These are phyloP conservation scores for Motacilla tschutschensis DNA, from an alignment of 2,113 vertebrate genomes.

Conservation along the genomic window DNA sequence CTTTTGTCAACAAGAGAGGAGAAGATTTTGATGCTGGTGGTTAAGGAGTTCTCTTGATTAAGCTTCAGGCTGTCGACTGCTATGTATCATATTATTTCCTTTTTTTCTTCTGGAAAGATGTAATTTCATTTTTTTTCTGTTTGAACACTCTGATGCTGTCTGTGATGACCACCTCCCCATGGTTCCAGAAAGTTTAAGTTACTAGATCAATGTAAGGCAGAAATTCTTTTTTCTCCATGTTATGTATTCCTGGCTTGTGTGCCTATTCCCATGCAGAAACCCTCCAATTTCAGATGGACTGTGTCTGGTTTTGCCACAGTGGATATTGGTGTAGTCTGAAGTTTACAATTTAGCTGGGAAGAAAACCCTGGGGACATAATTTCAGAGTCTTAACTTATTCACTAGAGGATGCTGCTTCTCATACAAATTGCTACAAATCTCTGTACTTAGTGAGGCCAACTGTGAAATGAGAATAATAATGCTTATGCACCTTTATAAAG, in stretches of 20 bases:
- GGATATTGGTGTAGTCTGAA: neutral
- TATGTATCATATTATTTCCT: neutral
- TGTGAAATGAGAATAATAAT: slow-evolving; percentile 56
- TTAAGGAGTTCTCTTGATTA: neutral
- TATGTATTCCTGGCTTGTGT: neutral
- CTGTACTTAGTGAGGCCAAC: slow-evolving; percentile 43
- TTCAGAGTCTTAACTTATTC: slow-evolving; percentile 28
- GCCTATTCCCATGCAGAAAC: neutral
- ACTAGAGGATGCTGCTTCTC: slow-evolving; percentile 5
- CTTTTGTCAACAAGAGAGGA: neutral
- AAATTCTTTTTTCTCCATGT: neutral
- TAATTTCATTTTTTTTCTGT: neutral
- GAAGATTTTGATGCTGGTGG: neutral
- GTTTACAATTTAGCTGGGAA: neutral
- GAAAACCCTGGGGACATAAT: slow-evolving; percentile 19
- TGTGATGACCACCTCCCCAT: neutral
- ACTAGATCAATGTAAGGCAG: neutral
- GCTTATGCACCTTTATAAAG: slow-evolving; percentile 46
- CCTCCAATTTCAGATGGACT: neutral
- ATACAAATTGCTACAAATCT: slow-evolving; percentile 39
- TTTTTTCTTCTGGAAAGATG: neutral
- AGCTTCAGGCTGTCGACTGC: neutral
- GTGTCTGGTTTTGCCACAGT: neutral
- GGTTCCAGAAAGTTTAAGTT: neutral
- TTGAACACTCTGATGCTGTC: neutral